Evolutionary conservation across 2,113 vertebrate species (phyloP).

Genomic region (Nothocercus nigrocapillus): DNA sequence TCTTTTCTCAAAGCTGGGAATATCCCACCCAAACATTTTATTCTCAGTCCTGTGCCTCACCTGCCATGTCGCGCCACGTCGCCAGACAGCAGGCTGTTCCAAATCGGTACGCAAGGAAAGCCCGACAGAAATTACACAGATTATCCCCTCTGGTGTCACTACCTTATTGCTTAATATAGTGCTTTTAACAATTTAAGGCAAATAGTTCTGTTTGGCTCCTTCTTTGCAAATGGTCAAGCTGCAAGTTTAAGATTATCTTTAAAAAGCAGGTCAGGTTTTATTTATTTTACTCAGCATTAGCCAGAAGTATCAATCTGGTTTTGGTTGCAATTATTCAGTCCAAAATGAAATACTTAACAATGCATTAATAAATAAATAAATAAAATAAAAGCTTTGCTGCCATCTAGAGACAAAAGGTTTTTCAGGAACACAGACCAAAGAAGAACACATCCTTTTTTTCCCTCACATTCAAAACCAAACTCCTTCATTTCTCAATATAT

Average conservation of each 20-base stretch:
- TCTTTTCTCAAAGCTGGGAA: neutral
- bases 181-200: neutral
- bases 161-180: neutral
- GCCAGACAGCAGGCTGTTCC: neutral
- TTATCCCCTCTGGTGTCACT: neutral
- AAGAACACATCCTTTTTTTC: accelerated
- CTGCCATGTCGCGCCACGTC: neutral
- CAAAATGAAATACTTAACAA: neutral
- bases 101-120: neutral
- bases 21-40: neutral
- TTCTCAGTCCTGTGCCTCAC: neutral
- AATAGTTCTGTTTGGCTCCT: neutral
- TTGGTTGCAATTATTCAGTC: neutral
- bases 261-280: neutral
- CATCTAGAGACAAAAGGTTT: constrained; percentile 64
- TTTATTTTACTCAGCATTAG: neutral
- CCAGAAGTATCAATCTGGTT: neutral
- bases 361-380: neutral
- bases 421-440: neutral
- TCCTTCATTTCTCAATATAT: neutral
- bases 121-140: neutral
- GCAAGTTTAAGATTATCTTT: neutral
- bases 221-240: neutral
- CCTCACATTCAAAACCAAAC: neutral
- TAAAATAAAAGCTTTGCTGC: constrained; percentile 46